Percentiles rank a stretch among this genome's conserved stretches.
Conservation (phyloP, 2,113 vertebrate species). For the Collichthys lucidus region DNA sequence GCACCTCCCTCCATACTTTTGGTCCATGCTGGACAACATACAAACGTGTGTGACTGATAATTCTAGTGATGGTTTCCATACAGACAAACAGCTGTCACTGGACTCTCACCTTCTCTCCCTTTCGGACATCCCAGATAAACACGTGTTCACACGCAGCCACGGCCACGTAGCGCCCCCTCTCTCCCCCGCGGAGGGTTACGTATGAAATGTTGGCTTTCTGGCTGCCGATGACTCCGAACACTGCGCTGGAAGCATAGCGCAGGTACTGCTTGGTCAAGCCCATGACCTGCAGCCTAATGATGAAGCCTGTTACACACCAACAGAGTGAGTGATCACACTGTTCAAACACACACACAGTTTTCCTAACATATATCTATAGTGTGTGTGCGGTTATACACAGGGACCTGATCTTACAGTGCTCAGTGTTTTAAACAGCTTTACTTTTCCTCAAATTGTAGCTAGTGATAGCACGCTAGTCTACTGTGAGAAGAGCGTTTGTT, state of each 20-base stretch:
- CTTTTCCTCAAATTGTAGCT: background rate
- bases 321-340: background rate
- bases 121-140: slow-evolving; percentile 95
- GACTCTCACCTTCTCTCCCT: slow-evolving; percentile 92
- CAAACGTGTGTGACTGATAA: no score
- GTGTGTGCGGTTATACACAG: background rate
- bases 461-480: background rate
- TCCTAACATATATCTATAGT: background rate
- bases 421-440: no score
- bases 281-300: slow-evolving; percentile 79
- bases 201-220: slow-evolving; percentile 88
- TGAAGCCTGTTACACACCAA: slow-evolving; percentile 27
- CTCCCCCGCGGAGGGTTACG: slow-evolving; percentile 89
- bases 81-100: background rate
- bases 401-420: background rate
- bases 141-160: slow-evolving; percentile 96
- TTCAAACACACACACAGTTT: background rate
- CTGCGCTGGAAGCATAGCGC: slow-evolving; percentile 88
- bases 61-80: no score
- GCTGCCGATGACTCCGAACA: slow-evolving; percentile 93
- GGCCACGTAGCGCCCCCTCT: slow-evolving; percentile 91
- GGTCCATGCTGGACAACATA: no score
- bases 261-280: slow-evolving; percentile 97
- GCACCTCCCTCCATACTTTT: background rate
- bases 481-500: background rate